Evolutionary conservation across 2,888 invertebrate genomes (phyloP).

Genomic region (Erynnis tages): DNA sequence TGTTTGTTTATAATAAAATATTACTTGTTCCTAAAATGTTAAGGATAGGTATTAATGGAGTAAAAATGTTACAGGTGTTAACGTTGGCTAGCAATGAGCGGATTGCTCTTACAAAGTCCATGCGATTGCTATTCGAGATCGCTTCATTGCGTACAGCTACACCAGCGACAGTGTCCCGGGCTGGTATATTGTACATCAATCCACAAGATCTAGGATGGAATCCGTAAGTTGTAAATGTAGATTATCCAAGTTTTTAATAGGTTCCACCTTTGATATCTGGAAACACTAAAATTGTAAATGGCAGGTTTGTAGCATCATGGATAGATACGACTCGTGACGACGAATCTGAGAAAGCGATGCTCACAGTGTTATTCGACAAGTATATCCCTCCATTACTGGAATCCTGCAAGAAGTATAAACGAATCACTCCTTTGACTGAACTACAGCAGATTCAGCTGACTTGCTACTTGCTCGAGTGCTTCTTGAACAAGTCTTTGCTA

Average conservation of each 20-base stretch:
- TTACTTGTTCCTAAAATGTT: background rate
- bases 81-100: conserved; percentile 98
- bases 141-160: conserved; percentile 97
- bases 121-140: conserved; percentile 97
- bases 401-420: conserved; percentile 89
- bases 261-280: background rate
- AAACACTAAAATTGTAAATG: conserved; percentile 19
- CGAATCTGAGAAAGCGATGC: conserved; percentile 88
- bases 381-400: conserved; percentile 94
- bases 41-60: no score
- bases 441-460: conserved; percentile 94
- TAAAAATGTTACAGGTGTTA: conserved; percentile 53
- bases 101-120: conserved; percentile 95
- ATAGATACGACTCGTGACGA: conserved; percentile 88
- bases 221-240: conserved; percentile 84
- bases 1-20: background rate
- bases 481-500: conserved; percentile 89
- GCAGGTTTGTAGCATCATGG: conserved; percentile 93
- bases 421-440: conserved; percentile 94
- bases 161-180: conserved; percentile 97
- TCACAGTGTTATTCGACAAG: conserved; percentile 95
- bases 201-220: conserved; percentile 98
- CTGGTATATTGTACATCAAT: conserved; percentile 97
- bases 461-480: conserved; percentile 92
- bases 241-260: no score